Evolutionary conservation across 1,140 invertebrate genomes (phyloP).

Genomic region (Bactericera cockerelli): DNA sequence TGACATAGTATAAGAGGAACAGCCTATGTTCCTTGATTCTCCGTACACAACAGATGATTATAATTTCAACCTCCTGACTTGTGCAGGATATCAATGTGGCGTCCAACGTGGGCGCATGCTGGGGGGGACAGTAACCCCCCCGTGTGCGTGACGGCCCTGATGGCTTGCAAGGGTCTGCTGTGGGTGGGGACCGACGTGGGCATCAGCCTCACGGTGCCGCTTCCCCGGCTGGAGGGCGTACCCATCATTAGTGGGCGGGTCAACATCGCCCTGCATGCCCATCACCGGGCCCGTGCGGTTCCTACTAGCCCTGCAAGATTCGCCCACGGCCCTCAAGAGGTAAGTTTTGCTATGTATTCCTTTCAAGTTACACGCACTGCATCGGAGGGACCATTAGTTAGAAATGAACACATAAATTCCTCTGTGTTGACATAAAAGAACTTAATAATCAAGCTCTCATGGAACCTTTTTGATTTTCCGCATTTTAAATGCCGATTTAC

Average conservation of each 20-base stretch:
- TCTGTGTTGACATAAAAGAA: no score
- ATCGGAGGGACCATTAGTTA: no score
- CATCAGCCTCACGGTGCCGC: slow-evolving; percentile 73
- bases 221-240: slow-evolving; percentile 82
- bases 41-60: no score
- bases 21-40: no score
- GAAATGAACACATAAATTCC: no score
- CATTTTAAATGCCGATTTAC: no score
- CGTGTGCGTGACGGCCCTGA: slow-evolving; percentile 63
- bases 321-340: slow-evolving; percentile 22
- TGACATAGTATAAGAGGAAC: no score
- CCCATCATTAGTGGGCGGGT: slow-evolving; percentile 82
- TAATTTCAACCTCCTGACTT: no score
- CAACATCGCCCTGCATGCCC: slow-evolving; percentile 82
- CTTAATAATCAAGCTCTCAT: no score
- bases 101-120: slow-evolving; percentile 65
- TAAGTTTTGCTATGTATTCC: no score
- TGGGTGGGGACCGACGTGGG: slow-evolving; percentile 96
- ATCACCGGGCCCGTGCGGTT: slow-evolving; percentile 81
- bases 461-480: no score
- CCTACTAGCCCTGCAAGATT: slow-evolving; percentile 51
- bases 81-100: slow-evolving; percentile 91
- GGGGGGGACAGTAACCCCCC: slow-evolving; percentile 32
- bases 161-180: slow-evolving; percentile 75
- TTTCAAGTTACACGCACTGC: no score